A percentile compares a stretch with the other conserved stretches of the same genome.
phyloP scores from a whole-genome alignment of 2,888 invertebrate species.

The Marasmarcha lunaedactyla region DNA sequence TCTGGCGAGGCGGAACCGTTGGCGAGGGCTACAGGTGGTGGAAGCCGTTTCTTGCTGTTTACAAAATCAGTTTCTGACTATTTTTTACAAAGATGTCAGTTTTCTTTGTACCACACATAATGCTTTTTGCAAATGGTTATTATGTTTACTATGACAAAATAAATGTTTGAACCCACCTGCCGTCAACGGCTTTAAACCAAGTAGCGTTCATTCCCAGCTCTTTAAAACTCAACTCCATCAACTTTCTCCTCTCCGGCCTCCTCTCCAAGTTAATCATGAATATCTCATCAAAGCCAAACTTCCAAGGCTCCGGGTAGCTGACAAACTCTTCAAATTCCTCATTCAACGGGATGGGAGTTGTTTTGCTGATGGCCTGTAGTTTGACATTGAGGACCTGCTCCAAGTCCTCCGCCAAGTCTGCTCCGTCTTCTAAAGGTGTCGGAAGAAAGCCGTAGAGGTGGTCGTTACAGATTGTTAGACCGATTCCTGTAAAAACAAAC shows the following conservation, averaged over 20 bases:
- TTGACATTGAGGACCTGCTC: conserved; percentile 82
- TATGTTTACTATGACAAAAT: no score
- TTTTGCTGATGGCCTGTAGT: conserved; percentile 77
- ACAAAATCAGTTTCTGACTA: no score
- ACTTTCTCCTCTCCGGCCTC: conserved; percentile 79
- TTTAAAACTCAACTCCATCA: conserved; percentile 85
- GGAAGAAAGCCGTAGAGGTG: conserved; percentile 84
- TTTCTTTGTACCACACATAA: no score
- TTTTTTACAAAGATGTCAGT: no score
- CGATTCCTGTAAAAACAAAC: conserved; percentile 25
- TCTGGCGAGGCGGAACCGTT: no score
- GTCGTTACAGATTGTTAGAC: conserved; percentile 80
- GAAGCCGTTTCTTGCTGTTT: no score
- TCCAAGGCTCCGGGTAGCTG: conserved; percentile 61
- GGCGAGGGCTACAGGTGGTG: no score
- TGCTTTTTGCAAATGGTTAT: no score
- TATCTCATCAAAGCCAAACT: conserved; percentile 80
- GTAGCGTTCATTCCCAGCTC: conserved; percentile 85
- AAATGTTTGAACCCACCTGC: no score
- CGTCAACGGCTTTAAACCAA: conserved; percentile 88
- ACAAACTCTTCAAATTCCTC: conserved; percentile 39
- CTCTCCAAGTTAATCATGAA: conserved; percentile 94
- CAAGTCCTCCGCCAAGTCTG: conserved; percentile 73
- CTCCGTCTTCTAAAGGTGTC: conserved; percentile 81
- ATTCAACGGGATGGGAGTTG: conserved; percentile 48